Conservation (phyloP, 2,888 invertebrate species). For the Meteorus cinctellus region DNA sequence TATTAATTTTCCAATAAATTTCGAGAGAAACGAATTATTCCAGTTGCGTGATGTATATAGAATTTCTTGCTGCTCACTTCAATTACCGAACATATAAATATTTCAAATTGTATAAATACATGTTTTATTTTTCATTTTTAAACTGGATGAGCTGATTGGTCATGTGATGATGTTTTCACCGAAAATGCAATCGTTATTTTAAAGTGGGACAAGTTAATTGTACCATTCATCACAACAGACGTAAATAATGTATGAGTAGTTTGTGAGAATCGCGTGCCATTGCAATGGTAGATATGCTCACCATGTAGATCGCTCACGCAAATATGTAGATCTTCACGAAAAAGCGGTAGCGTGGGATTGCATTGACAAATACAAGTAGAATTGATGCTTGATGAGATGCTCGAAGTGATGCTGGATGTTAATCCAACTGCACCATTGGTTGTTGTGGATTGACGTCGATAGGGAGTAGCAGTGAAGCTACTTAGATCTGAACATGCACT, state of each 20-base stretch:
- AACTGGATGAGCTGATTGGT: neutral
- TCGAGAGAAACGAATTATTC: neutral
- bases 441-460: slow-evolving; percentile 71
- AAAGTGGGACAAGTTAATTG: slow-evolving; percentile 2
- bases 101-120: neutral
- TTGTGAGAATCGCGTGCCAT: neutral
- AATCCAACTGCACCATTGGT: slow-evolving; percentile 4
- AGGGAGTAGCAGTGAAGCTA: slow-evolving; percentile 79
- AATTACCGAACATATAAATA: neutral
- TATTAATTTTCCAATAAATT: neutral
- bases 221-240: neutral
- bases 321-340: slow-evolving; percentile 88
- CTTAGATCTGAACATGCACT: slow-evolving; percentile 81
- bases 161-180: neutral
- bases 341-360: slow-evolving; percentile 83
- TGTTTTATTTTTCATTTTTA: neutral
- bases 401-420: neutral
- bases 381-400: slow-evolving; percentile 54
- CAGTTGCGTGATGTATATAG: neutral
- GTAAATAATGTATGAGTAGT: neutral
- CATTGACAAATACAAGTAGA: slow-evolving; percentile 85
- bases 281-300: slow-evolving; percentile 71
- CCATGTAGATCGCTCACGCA: slow-evolving; percentile 92
- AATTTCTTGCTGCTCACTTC: neutral
- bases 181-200: slow-evolving; percentile 7